A percentile compares a stretch with the other conserved stretches of the same genome.
Evolutionary conservation across 2,113 vertebrate species (phyloP).

Genomic region (Chrysochloris asiatica): DNA sequence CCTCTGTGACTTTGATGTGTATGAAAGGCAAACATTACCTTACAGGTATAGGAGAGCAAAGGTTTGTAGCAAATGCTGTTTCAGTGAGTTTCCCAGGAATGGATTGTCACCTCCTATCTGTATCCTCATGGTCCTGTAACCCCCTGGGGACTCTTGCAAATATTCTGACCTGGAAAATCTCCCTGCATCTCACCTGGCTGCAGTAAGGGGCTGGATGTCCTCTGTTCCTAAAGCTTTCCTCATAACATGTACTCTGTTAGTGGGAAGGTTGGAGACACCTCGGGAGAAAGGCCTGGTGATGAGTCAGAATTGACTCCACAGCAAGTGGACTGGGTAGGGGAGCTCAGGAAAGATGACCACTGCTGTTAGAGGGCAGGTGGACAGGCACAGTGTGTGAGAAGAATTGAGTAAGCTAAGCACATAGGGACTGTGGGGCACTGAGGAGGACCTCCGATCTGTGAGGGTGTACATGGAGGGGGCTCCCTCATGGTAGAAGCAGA

Average conservation of each 20-base stretch:
- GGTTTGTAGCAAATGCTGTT: rapidly evolving
- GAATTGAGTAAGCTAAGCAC: rapidly evolving
- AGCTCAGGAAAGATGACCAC: rapidly evolving
- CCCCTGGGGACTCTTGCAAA: rapidly evolving
- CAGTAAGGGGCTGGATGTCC: rapidly evolving
- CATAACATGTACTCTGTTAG: too few relatives aligned
- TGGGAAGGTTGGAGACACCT: too few relatives aligned
- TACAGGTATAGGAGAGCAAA: rapidly evolving
- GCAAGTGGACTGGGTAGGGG: background rate
- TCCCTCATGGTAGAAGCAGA: background rate
- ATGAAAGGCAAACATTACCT: too few relatives aligned
- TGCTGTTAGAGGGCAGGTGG: background rate
- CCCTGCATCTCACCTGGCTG: background rate
- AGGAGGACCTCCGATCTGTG: background rate
- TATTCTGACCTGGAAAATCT: too few relatives aligned
- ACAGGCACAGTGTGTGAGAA: rapidly evolving
- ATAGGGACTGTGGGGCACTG: rapidly evolving
- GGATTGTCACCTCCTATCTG: rapidly evolving
- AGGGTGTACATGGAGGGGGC: background rate
- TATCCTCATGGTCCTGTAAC: rapidly evolving
- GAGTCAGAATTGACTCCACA: background rate
- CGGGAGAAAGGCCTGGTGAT: too few relatives aligned
- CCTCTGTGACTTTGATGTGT: background rate
- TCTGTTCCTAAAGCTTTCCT: too few relatives aligned
- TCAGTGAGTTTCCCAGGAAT: rapidly evolving